Evolutionary conservation across 2,888 invertebrate species (phyloP).

Genomic region (Tenthredo mesomela): DNA sequence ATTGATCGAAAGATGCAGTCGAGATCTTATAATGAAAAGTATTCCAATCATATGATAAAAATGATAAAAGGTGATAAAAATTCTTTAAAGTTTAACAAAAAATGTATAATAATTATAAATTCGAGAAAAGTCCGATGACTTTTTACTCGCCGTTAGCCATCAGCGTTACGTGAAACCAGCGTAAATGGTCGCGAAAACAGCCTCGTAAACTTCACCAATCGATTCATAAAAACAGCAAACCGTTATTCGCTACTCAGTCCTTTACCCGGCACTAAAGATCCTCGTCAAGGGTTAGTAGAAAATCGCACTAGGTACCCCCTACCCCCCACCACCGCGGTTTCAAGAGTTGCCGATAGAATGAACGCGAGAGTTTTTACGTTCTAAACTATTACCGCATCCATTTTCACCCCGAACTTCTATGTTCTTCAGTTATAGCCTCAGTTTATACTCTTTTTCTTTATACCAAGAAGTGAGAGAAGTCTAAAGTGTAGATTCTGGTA

Average conservation of each 20-base stretch:
- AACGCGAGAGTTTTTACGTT: neutral
- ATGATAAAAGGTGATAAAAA: neutral
- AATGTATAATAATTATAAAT: neutral
- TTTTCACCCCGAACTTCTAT: neutral
- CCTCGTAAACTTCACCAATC: conserved; percentile 27
- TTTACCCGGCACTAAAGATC: conserved; percentile 32
- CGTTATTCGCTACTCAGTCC: conserved; percentile 31
- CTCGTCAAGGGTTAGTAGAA: conserved; percentile 37
- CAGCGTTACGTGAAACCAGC: neutral
- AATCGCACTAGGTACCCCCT: neutral
- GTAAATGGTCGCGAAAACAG: conserved; percentile 40
- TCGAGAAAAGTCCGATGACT: neutral
- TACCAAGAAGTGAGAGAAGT: neutral
- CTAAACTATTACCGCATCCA: neutral
- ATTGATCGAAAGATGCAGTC: neutral
- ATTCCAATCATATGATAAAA: neutral
- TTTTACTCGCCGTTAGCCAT: conserved; percentile 20
- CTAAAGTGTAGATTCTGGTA: neutral
- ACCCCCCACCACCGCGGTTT: too few species aligned
- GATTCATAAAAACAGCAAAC: conserved; percentile 42
- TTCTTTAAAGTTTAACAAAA: neutral
- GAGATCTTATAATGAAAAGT: neutral
- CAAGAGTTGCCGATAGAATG: neutral
- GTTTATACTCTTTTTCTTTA: neutral
- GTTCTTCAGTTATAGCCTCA: neutral